These are phyloP conservation scores for Spodoptera litura DNA, from an alignment of 1,140 invertebrate genomes.

Conservation along the genomic window DNA sequence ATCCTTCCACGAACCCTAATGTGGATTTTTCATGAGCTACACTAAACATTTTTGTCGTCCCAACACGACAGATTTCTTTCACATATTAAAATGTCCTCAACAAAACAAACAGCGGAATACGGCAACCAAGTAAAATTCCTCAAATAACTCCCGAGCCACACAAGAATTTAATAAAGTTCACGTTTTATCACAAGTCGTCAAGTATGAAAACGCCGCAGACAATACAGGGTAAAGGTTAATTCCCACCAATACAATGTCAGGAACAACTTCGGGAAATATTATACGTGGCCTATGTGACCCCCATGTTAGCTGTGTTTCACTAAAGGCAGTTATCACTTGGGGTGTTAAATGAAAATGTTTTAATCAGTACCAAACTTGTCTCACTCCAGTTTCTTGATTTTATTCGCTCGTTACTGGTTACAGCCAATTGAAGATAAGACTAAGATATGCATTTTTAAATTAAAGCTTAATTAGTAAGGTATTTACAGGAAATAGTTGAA, in stretches of 20 bases:
- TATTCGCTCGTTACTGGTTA: background rate
- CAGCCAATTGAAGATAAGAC: no score
- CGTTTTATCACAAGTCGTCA: slow-evolving; percentile 40
- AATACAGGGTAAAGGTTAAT: slow-evolving; percentile 47
- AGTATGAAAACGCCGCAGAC: slow-evolving; percentile 36
- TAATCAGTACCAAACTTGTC: no score
- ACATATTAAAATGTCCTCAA: slow-evolving; percentile 1
- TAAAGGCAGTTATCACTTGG: slow-evolving; percentile 5
- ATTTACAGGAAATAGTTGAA: no score
- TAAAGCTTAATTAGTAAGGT: no score
- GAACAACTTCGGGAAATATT: slow-evolving; percentile 21
- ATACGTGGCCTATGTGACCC: slow-evolving; percentile 14
- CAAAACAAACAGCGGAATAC: slow-evolving; percentile 14
- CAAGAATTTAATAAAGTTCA: slow-evolving; percentile 43
- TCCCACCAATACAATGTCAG: slow-evolving; percentile 37
- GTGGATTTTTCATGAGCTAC: background rate
- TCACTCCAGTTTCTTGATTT: background rate
- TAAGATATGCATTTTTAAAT: no score
- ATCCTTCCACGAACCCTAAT: background rate
- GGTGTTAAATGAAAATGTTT: background rate
- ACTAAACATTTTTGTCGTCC: background rate
- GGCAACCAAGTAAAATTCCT: slow-evolving; percentile 27
- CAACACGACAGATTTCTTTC: background rate
- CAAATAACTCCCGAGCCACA: slow-evolving; percentile 4
- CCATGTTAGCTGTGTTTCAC: slow-evolving; percentile 19